phyloP scores from a whole-genome alignment of 2,888 invertebrate species.

The Dione juno region DNA sequence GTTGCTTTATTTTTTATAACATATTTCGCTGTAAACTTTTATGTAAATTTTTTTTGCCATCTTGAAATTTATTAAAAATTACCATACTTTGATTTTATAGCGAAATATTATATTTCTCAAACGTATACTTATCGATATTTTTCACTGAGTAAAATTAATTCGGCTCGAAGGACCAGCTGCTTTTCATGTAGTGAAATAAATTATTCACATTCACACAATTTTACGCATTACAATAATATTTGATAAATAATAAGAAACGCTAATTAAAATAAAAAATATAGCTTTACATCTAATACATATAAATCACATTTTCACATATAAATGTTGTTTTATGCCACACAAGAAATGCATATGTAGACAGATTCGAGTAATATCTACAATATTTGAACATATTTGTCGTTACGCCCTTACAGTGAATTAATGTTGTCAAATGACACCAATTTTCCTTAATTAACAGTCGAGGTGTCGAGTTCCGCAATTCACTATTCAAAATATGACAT shows the following conservation, averaged over 20 bases:
- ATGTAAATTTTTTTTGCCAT: not conserved
- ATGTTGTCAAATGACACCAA: no score
- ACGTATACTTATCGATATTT: constrained; percentile 24
- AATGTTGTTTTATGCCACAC: no score
- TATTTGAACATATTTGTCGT: no score
- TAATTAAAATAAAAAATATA: not conserved
- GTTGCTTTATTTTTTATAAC: constrained; percentile 26
- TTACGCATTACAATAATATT: not conserved
- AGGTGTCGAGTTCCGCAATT: no score
- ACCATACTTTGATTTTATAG: constrained; percentile 17
- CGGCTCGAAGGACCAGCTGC: constrained; percentile 27
- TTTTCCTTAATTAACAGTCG: no score
- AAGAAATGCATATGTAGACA: no score
- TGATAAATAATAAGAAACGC: not conserved
- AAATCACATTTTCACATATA: not conserved
- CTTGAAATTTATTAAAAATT: no score
- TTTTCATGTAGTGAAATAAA: not conserved
- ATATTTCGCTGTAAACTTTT: constrained; percentile 30
- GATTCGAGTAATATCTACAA: no score
- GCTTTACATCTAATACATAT: not conserved
- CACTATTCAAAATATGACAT: no score
- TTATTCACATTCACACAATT: not conserved
- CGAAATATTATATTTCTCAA: constrained; percentile 19
- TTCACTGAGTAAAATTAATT: not conserved
- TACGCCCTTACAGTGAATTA: no score